Conservation (phyloP, 2,797 vertebrate genomes). For the Mareca penelope region DNA sequence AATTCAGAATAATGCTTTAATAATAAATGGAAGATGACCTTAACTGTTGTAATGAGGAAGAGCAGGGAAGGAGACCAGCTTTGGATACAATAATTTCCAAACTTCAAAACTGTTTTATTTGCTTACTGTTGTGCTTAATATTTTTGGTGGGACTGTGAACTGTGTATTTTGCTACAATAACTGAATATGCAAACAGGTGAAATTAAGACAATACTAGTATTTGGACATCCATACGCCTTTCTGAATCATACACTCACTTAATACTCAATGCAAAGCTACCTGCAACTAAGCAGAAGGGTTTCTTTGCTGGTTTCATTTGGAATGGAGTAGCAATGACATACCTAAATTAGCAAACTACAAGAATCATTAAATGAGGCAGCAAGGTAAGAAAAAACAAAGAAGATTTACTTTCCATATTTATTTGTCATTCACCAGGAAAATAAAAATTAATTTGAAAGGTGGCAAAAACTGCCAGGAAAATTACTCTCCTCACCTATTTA, state of each 20-base stretch:
- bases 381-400: not conserved
- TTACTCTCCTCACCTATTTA: not conserved
- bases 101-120: not conserved
- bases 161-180: not conserved
- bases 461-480: not conserved
- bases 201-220: not conserved
- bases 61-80: not conserved
- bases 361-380: constrained; percentile 12
- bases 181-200: not conserved
- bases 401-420: constrained; percentile 1
- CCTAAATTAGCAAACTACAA: not conserved
- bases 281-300: constrained; percentile 18
- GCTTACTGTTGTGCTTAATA: not conserved
- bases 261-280: not conserved
- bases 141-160: not conserved
- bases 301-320: not conserved
- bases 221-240: not conserved
- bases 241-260: not conserved
- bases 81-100: not conserved
- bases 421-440: constrained; percentile 17
- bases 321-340: not conserved
- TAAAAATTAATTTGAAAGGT: not conserved
- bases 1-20: not conserved
- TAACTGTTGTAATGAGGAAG: not conserved
- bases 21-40: not conserved